A percentile compares a stretch with the other conserved stretches of the same genome.
These are phyloP conservation scores for Octopus bimaculoides DNA, from an alignment of 1,140 invertebrate genomes.

Conservation along the genomic window DNA sequence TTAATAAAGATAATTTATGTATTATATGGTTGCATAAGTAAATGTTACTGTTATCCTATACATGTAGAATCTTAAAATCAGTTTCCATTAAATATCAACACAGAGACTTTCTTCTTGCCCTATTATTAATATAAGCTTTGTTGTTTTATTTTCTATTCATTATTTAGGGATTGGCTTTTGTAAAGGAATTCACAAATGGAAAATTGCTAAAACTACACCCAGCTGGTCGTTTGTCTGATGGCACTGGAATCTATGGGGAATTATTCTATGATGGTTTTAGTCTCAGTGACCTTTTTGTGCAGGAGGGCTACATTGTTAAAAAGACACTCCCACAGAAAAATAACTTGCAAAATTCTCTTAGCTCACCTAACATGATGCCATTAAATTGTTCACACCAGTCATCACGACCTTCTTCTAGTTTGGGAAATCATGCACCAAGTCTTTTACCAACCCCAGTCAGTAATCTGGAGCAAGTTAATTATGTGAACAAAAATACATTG, in stretches of 20 bases:
- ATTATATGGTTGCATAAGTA: too few species aligned
- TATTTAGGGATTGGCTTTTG: neutral
- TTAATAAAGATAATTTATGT: too few species aligned
- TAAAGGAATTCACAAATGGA: slow-evolving; percentile 6
- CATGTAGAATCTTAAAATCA: too few species aligned
- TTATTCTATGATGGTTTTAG: neutral
- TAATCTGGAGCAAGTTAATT: neutral
- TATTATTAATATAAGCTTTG: neutral
- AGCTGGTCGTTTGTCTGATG: neutral
- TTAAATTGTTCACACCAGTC: neutral
- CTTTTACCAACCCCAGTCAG: neutral
- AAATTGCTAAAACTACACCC: neutral
- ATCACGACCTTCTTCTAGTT: neutral
- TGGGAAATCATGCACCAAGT: neutral
- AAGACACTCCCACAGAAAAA: neutral
- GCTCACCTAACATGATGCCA: neutral
- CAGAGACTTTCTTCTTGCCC: neutral
- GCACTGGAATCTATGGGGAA: slow-evolving; percentile 5
- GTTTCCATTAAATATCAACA: too few species aligned
- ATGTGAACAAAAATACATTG: neutral
- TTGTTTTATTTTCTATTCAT: neutral
- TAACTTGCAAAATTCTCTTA: neutral
- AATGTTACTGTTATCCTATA: too few species aligned
- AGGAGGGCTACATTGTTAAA: slow-evolving; percentile 2
- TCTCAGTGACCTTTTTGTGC: neutral